Conservation (phyloP, 2,113 vertebrate genomes). For the Phyllopteryx taeniolatus region DNA sequence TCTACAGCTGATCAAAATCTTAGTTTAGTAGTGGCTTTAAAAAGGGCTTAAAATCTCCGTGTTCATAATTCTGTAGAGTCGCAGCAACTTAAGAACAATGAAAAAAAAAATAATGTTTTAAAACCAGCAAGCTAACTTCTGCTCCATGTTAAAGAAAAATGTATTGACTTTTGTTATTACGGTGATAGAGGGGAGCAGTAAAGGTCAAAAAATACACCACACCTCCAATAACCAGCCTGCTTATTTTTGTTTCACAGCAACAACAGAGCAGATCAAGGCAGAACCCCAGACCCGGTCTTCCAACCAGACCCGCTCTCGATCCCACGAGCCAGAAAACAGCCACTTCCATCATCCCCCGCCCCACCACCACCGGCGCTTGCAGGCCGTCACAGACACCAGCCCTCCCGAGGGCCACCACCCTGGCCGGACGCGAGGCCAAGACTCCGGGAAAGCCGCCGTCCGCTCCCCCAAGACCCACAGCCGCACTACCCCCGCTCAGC, state of each 20-base stretch:
- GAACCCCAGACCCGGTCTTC: conserved; percentile 78
- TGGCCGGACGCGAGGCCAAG: conserved; percentile 78
- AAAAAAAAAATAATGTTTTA: too few species aligned
- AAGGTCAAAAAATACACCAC: background rate
- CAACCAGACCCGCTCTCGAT: conserved; percentile 89
- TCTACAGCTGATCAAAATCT: too few species aligned
- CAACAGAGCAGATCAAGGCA: conserved; percentile 75
- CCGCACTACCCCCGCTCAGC: conserved; percentile 72
- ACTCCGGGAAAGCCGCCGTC: conserved; percentile 82
- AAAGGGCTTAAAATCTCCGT: too few species aligned
- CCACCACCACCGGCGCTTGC: conserved; percentile 85
- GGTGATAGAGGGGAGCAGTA: background rate
- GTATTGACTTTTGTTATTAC: too few species aligned
- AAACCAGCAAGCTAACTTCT: too few species aligned
- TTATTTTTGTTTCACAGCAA: conserved; percentile 39
- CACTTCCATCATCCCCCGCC: conserved; percentile 81
- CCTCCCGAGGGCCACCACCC: conserved; percentile 53
- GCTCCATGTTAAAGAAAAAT: too few species aligned
- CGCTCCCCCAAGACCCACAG: conserved; percentile 88
- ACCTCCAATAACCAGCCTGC: background rate
- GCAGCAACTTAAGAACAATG: too few species aligned
- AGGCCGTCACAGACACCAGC: conserved; percentile 66
- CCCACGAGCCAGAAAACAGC: conserved; percentile 89
- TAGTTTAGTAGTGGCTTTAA: too few species aligned
- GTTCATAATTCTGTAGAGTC: too few species aligned